Conservation (phyloP, 2,113 vertebrate genomes). For the Micromys minutus region DNA sequence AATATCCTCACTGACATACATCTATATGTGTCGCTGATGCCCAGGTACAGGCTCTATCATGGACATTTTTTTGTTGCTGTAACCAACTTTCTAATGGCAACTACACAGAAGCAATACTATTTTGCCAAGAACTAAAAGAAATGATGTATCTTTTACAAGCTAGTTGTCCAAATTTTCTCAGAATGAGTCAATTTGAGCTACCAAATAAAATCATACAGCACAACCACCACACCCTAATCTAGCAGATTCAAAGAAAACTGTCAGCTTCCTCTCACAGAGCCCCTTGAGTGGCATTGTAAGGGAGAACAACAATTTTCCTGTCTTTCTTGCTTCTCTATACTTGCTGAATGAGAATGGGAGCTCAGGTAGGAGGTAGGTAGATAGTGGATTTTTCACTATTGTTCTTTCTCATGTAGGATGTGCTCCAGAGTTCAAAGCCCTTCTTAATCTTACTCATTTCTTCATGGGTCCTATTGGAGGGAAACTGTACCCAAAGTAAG, state of each 20-base stretch:
- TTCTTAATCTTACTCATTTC: conserved; percentile 13
- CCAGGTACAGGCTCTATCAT: not conserved
- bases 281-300: conserved; percentile 33
- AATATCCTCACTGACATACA: not conserved
- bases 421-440: not conserved
- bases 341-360: conserved; percentile 34
- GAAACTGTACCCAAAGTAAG: not conserved
- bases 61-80: not conserved
- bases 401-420: not conserved
- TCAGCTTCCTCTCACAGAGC: not conserved
- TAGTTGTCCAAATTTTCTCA: conserved; percentile 46
- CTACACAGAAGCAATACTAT: not conserved
- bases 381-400: not conserved
- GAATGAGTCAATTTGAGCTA: not conserved
- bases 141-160: not conserved
- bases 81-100: conserved; percentile 3
- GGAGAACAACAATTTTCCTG: conserved; percentile 9
- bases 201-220: conserved; percentile 45
- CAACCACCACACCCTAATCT: conserved; percentile 49
- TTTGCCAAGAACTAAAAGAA: conserved; percentile 28
- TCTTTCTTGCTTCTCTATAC: not conserved
- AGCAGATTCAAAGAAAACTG: not conserved
- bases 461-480: not conserved
- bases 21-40: not conserved
- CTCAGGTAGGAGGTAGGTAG: not conserved